phyloP scores from a whole-genome alignment of 2,113 vertebrate species.

The Pachypanchax playfairii region DNA sequence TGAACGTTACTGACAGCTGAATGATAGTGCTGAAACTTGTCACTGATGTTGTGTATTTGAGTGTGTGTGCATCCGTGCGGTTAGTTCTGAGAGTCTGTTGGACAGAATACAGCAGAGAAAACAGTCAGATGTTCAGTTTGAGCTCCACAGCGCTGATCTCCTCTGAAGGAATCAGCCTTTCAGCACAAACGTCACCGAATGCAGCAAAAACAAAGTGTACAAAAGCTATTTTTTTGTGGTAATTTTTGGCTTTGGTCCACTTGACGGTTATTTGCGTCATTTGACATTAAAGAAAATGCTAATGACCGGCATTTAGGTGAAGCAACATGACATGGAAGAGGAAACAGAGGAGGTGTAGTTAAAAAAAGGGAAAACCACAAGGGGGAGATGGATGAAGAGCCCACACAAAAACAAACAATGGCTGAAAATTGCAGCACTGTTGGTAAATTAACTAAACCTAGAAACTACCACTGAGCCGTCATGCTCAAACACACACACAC shows the following conservation, averaged over 20 bases:
- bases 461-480: constrained; percentile 32
- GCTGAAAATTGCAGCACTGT: constrained; percentile 39
- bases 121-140: constrained; percentile 15
- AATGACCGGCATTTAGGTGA: constrained; percentile 29
- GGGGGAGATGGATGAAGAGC: constrained; percentile 27
- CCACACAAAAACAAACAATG: constrained; percentile 42
- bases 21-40: constrained; percentile 11
- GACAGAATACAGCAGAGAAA: constrained; percentile 26
- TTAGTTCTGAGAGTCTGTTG: not conserved
- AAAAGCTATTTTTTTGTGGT: no score
- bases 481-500: not conserved
- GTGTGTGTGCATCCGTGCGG: not conserved
- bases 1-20: constrained; percentile 25
- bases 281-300: constrained; percentile 32
- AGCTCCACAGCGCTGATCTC: constrained; percentile 23
- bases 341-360: constrained; percentile 3
- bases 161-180: constrained; percentile 11
- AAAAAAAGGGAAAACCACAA: not conserved
- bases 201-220: not conserved
- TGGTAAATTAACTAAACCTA: constrained; percentile 52
- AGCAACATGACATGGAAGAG: constrained; percentile 4
- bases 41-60: constrained; percentile 1
- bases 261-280: constrained; percentile 6
- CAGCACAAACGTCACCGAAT: constrained; percentile 16
- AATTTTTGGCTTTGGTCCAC: constrained; percentile 1